phyloP scores from a whole-genome alignment of 2,113 vertebrate genomes.

The Nothoprocta pentlandii region DNA sequence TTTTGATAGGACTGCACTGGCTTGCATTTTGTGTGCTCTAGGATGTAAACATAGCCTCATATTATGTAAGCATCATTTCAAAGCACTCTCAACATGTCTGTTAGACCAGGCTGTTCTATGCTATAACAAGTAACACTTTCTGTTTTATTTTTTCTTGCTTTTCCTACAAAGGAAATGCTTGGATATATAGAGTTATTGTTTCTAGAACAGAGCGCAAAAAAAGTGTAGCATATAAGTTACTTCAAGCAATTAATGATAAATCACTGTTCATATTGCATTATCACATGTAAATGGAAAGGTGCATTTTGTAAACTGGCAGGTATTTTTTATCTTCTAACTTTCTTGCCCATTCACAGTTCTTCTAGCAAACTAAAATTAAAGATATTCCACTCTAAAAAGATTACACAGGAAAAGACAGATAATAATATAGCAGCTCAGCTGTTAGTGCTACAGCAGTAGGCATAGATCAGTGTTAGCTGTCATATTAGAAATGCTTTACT shows the following conservation, averaged over 20 bases:
- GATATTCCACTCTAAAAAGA: not conserved
- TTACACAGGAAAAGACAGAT: not conserved
- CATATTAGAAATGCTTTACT: slow-evolving; percentile 22
- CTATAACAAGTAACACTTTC: not conserved
- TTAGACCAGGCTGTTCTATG: not conserved
- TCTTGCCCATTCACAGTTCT: not conserved
- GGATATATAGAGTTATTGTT: not conserved
- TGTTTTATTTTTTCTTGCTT: slow-evolving; percentile 8
- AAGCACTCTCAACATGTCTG: not conserved
- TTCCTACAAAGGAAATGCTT: not conserved
- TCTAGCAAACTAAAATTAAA: slow-evolving; percentile 28
- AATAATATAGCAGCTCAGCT: not conserved
- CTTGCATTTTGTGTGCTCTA: not conserved
- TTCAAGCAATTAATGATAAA: not conserved
- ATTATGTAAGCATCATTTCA: slow-evolving; percentile 8
- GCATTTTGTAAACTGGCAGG: rapidly evolving
- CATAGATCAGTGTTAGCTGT: not conserved
- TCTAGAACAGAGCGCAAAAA: not conserved
- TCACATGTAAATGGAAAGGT: not conserved
- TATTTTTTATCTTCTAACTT: not conserved
- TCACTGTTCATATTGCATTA: not conserved
- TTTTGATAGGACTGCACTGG: not conserved
- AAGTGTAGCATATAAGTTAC: slow-evolving; percentile 10
- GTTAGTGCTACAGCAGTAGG: not conserved
- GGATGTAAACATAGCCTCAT: not conserved